Base-by-base conservation (phyloP, 2,797 vertebrate species). In the Bryconaethiops microstoma region DNA sequence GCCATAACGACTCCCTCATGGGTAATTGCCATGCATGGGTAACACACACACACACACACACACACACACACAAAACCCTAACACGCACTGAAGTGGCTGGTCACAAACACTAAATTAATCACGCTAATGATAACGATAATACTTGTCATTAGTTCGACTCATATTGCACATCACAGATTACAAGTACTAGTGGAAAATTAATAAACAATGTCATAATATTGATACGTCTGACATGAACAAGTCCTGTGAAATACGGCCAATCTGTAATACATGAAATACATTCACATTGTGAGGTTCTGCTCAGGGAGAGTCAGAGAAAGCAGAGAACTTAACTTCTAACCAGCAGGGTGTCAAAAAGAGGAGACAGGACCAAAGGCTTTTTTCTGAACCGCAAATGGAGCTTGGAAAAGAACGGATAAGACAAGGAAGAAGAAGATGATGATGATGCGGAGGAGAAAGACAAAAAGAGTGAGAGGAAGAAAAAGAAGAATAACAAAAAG, bases 121-220 rank as follows among this genome's bases (percentile, higher is more conserved):
- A 69, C 69, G 2, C 16, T 71, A 85, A 82, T 55, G 73, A 77
- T 82, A 84, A 82, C 88, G 40, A 52, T 52, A 52, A 65, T 87
- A 86, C 71, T 84, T 89, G 87, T 91, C 88, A 88, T 87, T 85
- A 78, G 67, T 78, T 78, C 63, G 2, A 89, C 83, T 76, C 1
- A 48, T 69, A 48, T 57, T 77, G 60, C 65, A 75, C 77, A 84
- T 83, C 77, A 77, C 80, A 86, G 83, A 88, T 89, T 85, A 87
- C 85, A 88, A 82, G 78, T 82, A 86, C 89, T 87, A 84, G 86
- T 73, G 76, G 73, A 55, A 42, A 29, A 77, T 84, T 70, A 63
- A 65, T 79, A 83, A 86, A 59, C 76, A 81, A 62, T 83, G 84
- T 70, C 81, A 88, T 82, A 81, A 85, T 82, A 87, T 81, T 86